A percentile compares a stretch with the other conserved stretches of the same genome.
Evolutionary conservation across 2,113 vertebrate species (phyloP).

Genomic region (Synchiropus splendidus): DNA sequence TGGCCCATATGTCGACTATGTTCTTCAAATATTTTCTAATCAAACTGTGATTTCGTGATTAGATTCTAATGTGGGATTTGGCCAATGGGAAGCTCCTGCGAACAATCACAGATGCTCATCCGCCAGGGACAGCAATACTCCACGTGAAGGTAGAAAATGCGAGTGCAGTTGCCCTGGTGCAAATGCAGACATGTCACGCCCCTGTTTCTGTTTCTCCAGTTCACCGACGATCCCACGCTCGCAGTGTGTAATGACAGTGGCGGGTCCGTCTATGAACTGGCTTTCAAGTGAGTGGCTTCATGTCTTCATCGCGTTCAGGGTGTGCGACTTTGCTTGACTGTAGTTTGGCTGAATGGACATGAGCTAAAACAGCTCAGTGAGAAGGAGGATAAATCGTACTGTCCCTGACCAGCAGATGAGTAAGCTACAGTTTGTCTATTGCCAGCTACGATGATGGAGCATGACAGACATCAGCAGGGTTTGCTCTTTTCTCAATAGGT

Average conservation of each 20-base stretch:
- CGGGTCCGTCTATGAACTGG: constrained; percentile 92
- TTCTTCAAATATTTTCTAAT: no score
- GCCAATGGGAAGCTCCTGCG: constrained; percentile 92
- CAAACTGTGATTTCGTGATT: not conserved
- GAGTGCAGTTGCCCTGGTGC: not conserved
- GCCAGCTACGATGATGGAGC: no score
- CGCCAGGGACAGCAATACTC: constrained; percentile 90
- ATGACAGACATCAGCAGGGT: no score
- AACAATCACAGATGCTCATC: constrained; percentile 93
- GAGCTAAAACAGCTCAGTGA: no score
- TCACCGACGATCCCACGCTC: constrained; percentile 92
- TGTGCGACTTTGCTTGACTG: not conserved
- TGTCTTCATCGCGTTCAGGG: no score
- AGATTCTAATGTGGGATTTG: constrained; percentile 99
- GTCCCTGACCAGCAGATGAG: no score
- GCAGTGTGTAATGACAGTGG: constrained; percentile 97
- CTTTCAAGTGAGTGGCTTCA: constrained; percentile 78
- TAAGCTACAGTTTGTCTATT: no score
- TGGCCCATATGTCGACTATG: no score
- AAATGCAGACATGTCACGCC: not conserved
- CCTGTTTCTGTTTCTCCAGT: constrained; percentile 57
- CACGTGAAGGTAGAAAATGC: constrained; percentile 83
- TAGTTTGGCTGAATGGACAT: no score
- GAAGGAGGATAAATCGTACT: no score
- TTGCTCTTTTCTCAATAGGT: no score